Conservation (phyloP, 2,797 vertebrate species). For the Cynopterus sphinx region DNA sequence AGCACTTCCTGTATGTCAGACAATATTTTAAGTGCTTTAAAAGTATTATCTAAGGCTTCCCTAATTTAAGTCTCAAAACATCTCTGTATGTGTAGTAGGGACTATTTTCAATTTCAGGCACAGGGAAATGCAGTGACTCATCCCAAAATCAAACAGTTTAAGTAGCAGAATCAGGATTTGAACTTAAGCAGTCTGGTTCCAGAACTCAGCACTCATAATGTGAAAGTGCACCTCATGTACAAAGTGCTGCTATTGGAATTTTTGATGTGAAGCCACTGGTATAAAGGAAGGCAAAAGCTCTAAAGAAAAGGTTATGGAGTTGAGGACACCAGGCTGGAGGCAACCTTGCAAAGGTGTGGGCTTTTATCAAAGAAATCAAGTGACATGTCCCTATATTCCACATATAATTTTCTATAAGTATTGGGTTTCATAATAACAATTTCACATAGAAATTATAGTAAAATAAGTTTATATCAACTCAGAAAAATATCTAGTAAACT, state of each 20-base stretch:
- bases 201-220: not conserved
- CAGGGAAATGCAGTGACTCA: not conserved
- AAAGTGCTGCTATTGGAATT: not conserved
- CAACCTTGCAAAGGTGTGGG: not conserved
- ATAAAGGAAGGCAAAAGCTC: not conserved
- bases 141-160: not conserved
- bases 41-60: not conserved
- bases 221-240: not conserved
- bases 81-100: not conserved
- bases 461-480: not conserved
- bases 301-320: rapidly evolving
- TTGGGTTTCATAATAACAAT: conserved; percentile 1
- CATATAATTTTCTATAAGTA: not conserved
- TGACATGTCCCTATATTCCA: not conserved
- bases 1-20: not conserved
- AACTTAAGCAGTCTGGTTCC: not conserved
- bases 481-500: not conserved
- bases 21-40: not conserved
- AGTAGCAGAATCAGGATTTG: not conserved
- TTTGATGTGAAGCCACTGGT: rapidly evolving
- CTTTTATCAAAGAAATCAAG: not conserved
- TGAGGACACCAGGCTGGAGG: not conserved
- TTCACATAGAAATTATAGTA: conserved; percentile 34
- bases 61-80: not conserved
- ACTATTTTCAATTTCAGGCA: not conserved